Percentiles rank a stretch among this genome's conserved stretches.
Evolutionary conservation across 2,797 vertebrate species (phyloP).

Genomic region (Peromyscus nudipes): DNA sequence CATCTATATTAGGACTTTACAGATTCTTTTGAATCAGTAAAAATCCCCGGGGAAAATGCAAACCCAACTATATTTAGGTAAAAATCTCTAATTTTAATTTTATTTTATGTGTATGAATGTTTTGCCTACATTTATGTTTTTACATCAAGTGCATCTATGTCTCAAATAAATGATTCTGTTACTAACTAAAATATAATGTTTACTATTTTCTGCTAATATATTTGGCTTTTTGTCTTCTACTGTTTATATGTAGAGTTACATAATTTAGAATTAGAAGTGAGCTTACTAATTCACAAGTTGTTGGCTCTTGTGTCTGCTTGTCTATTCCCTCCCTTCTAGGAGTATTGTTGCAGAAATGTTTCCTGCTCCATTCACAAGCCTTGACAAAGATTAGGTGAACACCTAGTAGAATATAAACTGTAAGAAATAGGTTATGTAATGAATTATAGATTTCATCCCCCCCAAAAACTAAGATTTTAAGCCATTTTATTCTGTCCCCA

Average conservation of each 20-base stretch:
- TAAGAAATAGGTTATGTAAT: slow-evolving; percentile 53
- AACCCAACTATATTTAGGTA: background rate
- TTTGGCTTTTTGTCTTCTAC: slow-evolving; percentile 26
- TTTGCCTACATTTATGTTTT: background rate
- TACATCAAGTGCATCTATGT: background rate
- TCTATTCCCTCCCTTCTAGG: background rate
- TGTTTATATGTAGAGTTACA: background rate
- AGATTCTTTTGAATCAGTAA: background rate
- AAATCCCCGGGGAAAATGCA: background rate
- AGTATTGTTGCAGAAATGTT: background rate
- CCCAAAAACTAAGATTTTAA: background rate
- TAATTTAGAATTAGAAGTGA: slow-evolving; percentile 31
- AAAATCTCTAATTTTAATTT: background rate
- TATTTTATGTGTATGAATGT: background rate
- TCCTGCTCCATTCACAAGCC: background rate
- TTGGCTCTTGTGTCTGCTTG: background rate
- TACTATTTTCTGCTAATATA: slow-evolving; percentile 16
- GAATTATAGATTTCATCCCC: slow-evolving; percentile 48
- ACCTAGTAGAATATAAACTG: slow-evolving; percentile 6
- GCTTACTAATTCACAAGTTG: background rate
- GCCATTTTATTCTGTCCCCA: slow-evolving; percentile 11
- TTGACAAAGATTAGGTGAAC: slow-evolving; percentile 12
- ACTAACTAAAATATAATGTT: slow-evolving; percentile 20
- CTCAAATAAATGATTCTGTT: slow-evolving; percentile 54
- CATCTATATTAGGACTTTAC: background rate